Base-by-base conservation (phyloP, 2,113 vertebrate species). In the Haemorhous mexicanus region DNA sequence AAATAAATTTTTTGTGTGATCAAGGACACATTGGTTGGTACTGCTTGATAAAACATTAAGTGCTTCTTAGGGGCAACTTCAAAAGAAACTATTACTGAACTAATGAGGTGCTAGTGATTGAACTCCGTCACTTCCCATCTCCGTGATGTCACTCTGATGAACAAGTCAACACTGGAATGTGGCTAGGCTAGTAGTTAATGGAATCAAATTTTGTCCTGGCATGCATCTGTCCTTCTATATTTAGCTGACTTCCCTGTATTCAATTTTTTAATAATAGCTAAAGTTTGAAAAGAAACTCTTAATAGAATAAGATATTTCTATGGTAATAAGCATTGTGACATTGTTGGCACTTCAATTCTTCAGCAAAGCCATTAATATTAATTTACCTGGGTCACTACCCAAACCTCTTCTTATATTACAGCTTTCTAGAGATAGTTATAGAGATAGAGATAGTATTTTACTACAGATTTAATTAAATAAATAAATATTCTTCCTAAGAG, bases 1-100 rank as follows among this genome's bases (percentile, higher is more conserved):
- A 93, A 82, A 39, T 21, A 17, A 73, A 16, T 89, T 95, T 95
- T 95, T 88, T 4, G 11, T 86, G 33, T 64, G 78, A 95, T 92
- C 91, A 82, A 86, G 92, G 89, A 70, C 59, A 75, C 21, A 24
- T 27, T 95, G 92, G 93, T 85, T 64, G 56, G 84, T 93, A 87
- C 59, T 43, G 49, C 46, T 90, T 86, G 81, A 84, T 88, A 79
- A 70, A 81, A 67, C 55, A 95, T 85, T 93, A 88, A 96, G 78
- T 89, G 78, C 41, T 90, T 95, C 83, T 86, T 96, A 95, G 93
- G 94, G 61, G 62, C 37, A 92, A 32, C 52, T 94, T 95, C 92
- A 64, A 92, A 88, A 27, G 53, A 92, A 93, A 77, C 50, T 90
- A 26, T 95, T 91, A 91, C 68, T 68, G 66, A 88, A 58, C 46